Percentiles rank a stretch among this genome's conserved stretches.
Evolutionary conservation across 2,888 invertebrate species (phyloP).

Genomic region (Dasysyrphus albostriatus): DNA sequence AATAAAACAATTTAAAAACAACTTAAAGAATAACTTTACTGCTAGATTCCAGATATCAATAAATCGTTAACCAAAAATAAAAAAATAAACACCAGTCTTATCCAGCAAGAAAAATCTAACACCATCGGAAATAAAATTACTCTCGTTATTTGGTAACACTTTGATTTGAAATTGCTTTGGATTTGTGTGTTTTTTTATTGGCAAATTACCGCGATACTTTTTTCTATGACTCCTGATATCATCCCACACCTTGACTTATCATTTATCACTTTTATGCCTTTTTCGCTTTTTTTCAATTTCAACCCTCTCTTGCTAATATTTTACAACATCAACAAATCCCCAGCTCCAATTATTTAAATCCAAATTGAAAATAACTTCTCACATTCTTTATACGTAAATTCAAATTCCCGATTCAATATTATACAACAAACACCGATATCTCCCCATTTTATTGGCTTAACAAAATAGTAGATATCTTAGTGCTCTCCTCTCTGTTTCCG

Average conservation of each 20-base stretch:
- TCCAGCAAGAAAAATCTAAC: neutral
- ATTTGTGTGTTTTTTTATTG: slow-evolving; percentile 3
- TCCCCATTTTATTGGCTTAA: slow-evolving; percentile 51
- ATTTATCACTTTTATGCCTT: slow-evolving; percentile 18
- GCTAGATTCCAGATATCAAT: neutral
- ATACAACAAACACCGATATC: slow-evolving; percentile 41
- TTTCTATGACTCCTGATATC: slow-evolving; percentile 1
- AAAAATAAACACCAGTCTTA: too few species aligned
- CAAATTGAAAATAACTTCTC: slow-evolving; percentile 67
- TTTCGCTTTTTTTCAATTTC: neutral
- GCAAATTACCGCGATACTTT: neutral
- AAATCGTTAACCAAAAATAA: too few species aligned
- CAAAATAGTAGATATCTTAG: slow-evolving; percentile 33
- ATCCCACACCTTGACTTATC: slow-evolving; percentile 23
- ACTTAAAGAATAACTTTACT: too few species aligned
- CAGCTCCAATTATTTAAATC: slow-evolving; percentile 52
- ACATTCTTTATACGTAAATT: slow-evolving; percentile 48
- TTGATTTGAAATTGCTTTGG: neutral
- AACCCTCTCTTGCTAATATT: slow-evolving; percentile 12
- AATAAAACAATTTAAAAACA: too few species aligned
- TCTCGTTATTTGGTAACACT: neutral
- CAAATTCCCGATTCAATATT: slow-evolving; percentile 4
- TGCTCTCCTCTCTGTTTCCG: neutral
- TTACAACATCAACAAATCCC: slow-evolving; percentile 37
- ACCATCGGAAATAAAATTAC: neutral